These are phyloP conservation scores for Zeuzera pyrina DNA, from an alignment of 2,888 invertebrate genomes.

Conservation along the genomic window DNA sequence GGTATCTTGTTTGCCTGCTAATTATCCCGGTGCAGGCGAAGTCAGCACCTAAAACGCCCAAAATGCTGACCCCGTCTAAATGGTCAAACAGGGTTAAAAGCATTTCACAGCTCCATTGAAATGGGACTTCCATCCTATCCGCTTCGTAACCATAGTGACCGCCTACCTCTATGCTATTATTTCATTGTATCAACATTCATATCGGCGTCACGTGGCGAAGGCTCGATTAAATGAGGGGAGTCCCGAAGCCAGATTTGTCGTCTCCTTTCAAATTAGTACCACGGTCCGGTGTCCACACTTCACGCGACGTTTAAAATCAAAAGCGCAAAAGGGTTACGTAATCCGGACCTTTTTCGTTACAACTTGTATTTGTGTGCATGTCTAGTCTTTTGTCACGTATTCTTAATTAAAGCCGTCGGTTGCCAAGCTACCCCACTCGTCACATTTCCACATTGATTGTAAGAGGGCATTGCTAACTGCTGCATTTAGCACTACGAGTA, in stretches of 20 bases:
- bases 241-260: conserved; percentile 68
- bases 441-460: conserved; percentile 64
- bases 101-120: conserved; percentile 51
- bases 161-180: conserved; percentile 48
- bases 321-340: conserved; percentile 71
- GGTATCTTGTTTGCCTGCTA: conserved; percentile 67
- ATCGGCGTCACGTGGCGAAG: conserved; percentile 53
- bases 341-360: conserved; percentile 67
- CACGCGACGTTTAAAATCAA: conserved; percentile 69
- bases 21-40: conserved; percentile 56
- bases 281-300: conserved; percentile 56
- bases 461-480: conserved; percentile 36
- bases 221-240: conserved; percentile 63
- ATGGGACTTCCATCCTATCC: conserved; percentile 43
- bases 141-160: conserved; percentile 61
- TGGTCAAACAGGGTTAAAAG: conserved; percentile 63
- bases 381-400: conserved; percentile 74
- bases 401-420: conserved; percentile 69
- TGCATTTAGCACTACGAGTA: conserved; percentile 26
- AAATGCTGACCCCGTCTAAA: conserved; percentile 25
- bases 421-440: conserved; percentile 57
- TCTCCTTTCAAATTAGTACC: conserved; percentile 66
- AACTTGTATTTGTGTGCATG: conserved; percentile 64
- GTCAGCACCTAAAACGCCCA: conserved; percentile 47
- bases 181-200: conserved; percentile 69